Conservation (phyloP, 2,797 vertebrate species). For the Microctenopoma steveboyesi region DNA sequence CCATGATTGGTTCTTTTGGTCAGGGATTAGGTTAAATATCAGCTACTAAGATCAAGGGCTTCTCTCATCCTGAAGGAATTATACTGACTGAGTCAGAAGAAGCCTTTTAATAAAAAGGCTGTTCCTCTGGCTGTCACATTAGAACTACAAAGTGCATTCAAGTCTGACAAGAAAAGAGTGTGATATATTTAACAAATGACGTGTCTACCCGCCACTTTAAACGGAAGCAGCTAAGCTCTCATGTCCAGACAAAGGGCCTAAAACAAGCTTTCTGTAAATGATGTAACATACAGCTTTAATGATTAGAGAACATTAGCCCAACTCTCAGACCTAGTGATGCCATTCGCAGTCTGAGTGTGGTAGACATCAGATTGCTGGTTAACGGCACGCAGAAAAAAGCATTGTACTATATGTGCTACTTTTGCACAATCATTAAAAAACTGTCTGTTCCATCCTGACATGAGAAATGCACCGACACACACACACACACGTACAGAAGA, state of each 20-base stretch:
- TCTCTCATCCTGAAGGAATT: constrained; percentile 41
- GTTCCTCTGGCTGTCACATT: constrained; percentile 12
- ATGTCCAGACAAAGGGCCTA: not conserved
- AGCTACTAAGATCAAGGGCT: constrained; percentile 66
- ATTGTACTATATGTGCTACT: constrained; percentile 15
- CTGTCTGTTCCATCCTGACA: constrained; percentile 43
- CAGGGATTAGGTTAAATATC: constrained; percentile 69
- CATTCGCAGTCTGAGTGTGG: constrained; percentile 33
- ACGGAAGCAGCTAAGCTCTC: not conserved
- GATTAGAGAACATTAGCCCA: not conserved
- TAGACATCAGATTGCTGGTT: constrained; percentile 35
- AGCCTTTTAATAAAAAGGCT: constrained; percentile 20
- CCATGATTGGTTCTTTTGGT: constrained; percentile 40
- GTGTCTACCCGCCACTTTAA: not conserved
- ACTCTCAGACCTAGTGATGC: constrained; percentile 10
- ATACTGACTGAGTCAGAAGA: constrained; percentile 9
- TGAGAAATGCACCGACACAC: constrained; percentile 27
- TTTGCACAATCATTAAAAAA: constrained; percentile 52
- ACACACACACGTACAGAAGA: constrained; percentile 52
- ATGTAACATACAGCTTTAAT: not conserved
- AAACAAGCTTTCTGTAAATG: constrained; percentile 23
- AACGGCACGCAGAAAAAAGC: constrained; percentile 39
- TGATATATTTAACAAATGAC: not conserved
- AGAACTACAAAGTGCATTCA: constrained; percentile 25
- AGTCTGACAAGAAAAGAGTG: constrained; percentile 6